These are phyloP conservation scores for Ceyx melanurus DNA, from an alignment of 2,113 vertebrate genomes.

Conservation along the genomic window DNA sequence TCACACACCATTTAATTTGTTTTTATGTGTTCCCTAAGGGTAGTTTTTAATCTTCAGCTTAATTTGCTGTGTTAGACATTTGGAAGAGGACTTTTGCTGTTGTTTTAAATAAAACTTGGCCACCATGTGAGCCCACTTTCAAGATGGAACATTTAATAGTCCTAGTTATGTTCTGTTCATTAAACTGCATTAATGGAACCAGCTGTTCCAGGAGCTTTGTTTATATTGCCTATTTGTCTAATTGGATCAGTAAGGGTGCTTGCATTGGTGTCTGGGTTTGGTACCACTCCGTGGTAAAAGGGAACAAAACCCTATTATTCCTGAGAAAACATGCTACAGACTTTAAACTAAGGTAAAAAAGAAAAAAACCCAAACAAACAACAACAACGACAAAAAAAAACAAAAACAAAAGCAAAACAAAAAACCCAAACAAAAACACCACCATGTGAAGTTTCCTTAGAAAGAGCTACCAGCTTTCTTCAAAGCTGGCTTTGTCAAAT, in stretches of 20 bases:
- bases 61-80: constrained; percentile 28
- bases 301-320: not conserved
- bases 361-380: not conserved
- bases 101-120: not conserved
- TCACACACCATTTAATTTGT: constrained; percentile 4
- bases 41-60: constrained; percentile 16
- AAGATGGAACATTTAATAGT: not conserved
- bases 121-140: not conserved
- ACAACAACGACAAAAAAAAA: no score
- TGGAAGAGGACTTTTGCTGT: not conserved
- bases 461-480: not conserved
- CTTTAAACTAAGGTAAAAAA: not conserved
- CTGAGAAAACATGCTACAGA: not conserved
- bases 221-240: constrained; percentile 35
- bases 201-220: constrained; percentile 10
- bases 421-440: no score
- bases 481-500: not conserved
- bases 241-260: not conserved
- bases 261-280: not conserved
- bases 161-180: constrained; percentile 11
- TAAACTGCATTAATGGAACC: not conserved
- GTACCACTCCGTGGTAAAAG: not conserved
- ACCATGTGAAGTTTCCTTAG: not conserved
- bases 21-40: not conserved
- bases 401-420: no score